Conservation (phyloP, 2,113 vertebrate species). For the Petrocephalus microphthalmus region DNA sequence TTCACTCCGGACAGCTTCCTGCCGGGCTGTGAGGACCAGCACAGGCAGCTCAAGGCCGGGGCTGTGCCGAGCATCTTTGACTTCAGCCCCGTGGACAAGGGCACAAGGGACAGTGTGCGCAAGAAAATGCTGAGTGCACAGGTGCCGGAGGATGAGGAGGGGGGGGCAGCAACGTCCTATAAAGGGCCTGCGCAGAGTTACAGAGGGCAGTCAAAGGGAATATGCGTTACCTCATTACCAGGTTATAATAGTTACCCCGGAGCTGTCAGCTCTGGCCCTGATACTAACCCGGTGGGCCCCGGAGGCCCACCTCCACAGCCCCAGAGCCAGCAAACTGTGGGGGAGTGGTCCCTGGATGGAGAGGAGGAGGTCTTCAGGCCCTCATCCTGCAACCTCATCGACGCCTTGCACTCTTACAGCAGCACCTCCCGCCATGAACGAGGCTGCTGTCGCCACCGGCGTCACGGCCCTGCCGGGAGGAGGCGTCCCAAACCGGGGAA, state of each 20-base stretch:
- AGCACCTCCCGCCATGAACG: constrained; percentile 62
- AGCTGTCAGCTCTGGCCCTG: not conserved
- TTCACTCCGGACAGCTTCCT: constrained; percentile 76
- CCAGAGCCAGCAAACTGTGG: not conserved
- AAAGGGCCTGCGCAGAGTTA: not conserved
- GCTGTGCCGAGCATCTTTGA: constrained; percentile 73
- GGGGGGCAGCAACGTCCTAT: not conserved
- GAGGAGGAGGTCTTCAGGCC: constrained; percentile 50
- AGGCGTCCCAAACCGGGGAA: not conserved
- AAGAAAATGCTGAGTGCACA: constrained; percentile 14
- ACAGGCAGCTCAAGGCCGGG: constrained; percentile 63
- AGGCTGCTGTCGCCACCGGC: constrained; percentile 27
- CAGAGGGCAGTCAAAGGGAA: not conserved
- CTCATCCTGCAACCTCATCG: constrained; percentile 66
- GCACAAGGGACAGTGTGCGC: not conserved
- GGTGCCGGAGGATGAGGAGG: not conserved
- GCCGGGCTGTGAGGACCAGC: constrained; percentile 64
- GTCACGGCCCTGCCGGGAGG: too few relatives aligned
- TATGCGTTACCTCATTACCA: not conserved
- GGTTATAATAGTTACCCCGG: too few relatives aligned
- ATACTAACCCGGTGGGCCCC: not conserved
- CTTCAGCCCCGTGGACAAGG: constrained; percentile 49
- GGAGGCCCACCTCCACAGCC: not conserved
- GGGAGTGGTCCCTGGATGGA: constrained; percentile 19
- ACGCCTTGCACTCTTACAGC: constrained; percentile 71